Evolutionary conservation across 2,888 invertebrate species (phyloP), one percentile per base, ranked within the genome.

Genomic region (Chymomyza fuscimana): DNA sequence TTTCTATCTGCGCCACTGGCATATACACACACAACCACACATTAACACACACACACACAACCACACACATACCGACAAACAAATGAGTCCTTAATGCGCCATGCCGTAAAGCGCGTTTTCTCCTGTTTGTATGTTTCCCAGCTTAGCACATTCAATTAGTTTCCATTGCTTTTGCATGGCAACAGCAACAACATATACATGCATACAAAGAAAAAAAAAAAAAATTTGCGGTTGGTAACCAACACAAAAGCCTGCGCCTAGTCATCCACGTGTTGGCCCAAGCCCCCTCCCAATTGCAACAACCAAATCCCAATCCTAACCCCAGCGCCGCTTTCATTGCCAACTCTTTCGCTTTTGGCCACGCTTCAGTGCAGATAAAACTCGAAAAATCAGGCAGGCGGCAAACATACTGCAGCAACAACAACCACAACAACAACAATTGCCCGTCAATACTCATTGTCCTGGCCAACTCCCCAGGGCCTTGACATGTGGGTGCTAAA

Each of bases 61-160:
- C 25, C 36, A 29, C 25, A 54, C 19, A 61, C 61, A 56, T 65
- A 73, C 70, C 63, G 66, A 63, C 62, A 65, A 63, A 68, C 69
- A 78, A 87, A 80, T 80, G 83, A 79, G 83, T 74, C 83, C 83
- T 76, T 82, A 83, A 83, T 84, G 86, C 86, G 87, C 77, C 77
- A 69, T 9, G 32, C 32, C 32, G 1, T 80, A 78, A 75, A 83
- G 77, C 76, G 79, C 72, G 70, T 81, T 80, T 78, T 77, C 73
- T 63, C 69, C 56, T 72, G 54, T 68, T 59, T 65, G 66, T 60
- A 69, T 68, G 63, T 54, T 69, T 51, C 52, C 10, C 61, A 63
- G 78, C 77, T 79, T 75, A 71, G 84, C 80, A 81, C 85, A 88
- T 85, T 85, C 88, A 85, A 85, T 88, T 85, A 85, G 88, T 86